Percentiles rank a stretch among this genome's conserved stretches.
phyloP scores from a whole-genome alignment of 23 tunicate species.

The Halocynthia aurantium region DNA sequence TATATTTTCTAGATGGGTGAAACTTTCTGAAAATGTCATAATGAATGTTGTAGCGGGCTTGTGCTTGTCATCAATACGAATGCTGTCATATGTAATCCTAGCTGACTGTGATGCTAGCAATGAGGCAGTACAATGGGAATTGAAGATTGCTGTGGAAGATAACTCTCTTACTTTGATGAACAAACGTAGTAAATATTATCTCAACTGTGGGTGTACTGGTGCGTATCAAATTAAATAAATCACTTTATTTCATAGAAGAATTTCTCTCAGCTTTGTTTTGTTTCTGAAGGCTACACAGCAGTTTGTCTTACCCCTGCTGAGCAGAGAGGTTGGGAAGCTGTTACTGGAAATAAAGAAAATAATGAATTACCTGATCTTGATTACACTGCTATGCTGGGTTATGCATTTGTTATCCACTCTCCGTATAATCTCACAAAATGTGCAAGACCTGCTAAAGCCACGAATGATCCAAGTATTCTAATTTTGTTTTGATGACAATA shows the following conservation, averaged over 20 bases:
- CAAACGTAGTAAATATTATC: conserved; percentile 24
- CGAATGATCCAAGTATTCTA: neutral
- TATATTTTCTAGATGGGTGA: conserved; percentile 43
- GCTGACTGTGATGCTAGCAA: conserved; percentile 28
- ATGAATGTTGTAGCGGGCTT: conserved; percentile 65
- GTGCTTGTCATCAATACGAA: conserved; percentile 38
- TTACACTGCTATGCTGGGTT: conserved; percentile 12
- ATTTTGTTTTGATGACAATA: neutral
- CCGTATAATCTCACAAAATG: conserved; percentile 45
- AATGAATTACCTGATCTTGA: neutral
- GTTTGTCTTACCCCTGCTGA: conserved; percentile 46
- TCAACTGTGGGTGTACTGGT: conserved; percentile 68
- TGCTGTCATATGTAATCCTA: conserved; percentile 49
- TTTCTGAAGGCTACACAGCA: conserved; percentile 45
- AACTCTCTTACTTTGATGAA: conserved; percentile 3
- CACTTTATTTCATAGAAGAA: neutral
- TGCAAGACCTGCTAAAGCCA: conserved; percentile 32
- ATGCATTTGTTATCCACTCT: conserved; percentile 36
- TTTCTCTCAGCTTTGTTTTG: neutral
- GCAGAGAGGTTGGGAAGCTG: conserved; percentile 28
- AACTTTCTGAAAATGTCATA: conserved; percentile 9
- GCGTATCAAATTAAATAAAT: neutral
- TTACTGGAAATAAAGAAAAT: conserved; percentile 5
- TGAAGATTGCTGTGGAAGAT: conserved; percentile 13
- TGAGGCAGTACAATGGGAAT: conserved; percentile 28